These are phyloP conservation scores for Paedocypris micromegethes DNA, from an alignment of 2,797 vertebrate genomes.

Conservation along the genomic window DNA sequence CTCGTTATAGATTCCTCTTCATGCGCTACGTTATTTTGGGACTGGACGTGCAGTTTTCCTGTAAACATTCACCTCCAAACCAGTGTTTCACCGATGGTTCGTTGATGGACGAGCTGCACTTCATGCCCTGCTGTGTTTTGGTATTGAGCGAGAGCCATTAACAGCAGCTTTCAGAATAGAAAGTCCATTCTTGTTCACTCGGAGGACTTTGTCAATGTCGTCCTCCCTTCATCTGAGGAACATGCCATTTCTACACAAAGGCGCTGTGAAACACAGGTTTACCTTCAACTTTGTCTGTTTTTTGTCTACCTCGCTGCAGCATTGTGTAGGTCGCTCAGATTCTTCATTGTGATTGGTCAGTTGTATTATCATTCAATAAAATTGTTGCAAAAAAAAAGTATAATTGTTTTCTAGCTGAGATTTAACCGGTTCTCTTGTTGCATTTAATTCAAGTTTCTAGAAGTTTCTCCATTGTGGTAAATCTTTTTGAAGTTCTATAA, in stretches of 20 bases:
- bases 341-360: no score
- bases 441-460: no score
- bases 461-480: no score
- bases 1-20: no score
- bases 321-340: neutral
- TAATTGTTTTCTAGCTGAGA: no score
- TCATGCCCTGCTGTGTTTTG: neutral
- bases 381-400: no score
- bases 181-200: slow-evolving; percentile 5
- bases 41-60: neutral
- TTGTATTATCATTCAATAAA: no score
- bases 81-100: neutral
- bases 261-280: no score
- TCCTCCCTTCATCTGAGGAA: neutral
- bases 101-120: neutral
- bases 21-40: neutral
- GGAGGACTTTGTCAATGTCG: neutral
- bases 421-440: no score
- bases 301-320: neutral
- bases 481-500: no score
- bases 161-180: slow-evolving; percentile 13
- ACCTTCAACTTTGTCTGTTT: neutral
- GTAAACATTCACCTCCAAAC: neutral
- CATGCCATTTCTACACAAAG: slow-evolving; percentile 3
- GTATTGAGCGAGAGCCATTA: slow-evolving; percentile 1